Conservation (phyloP, 2,888 invertebrate genomes). For the Sinhomidia bicolor region DNA sequence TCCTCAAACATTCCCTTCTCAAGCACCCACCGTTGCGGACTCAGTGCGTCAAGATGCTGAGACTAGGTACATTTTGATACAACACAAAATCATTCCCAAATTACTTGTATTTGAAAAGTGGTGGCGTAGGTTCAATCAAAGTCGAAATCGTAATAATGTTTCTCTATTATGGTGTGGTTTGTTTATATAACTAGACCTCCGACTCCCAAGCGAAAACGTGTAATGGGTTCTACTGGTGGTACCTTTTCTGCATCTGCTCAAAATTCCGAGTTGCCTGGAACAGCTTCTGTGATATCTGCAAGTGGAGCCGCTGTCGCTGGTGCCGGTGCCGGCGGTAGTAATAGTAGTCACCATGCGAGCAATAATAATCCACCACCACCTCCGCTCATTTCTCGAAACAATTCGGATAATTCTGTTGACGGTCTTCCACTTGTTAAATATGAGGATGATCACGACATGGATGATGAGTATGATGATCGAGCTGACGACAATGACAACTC, state of each 20-base stretch:
- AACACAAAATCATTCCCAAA: no score
- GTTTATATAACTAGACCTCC: constrained; percentile 67
- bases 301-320: constrained; percentile 48
- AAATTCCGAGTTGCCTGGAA: constrained; percentile 72
- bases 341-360: constrained; percentile 46
- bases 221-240: constrained; percentile 58
- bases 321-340: constrained; percentile 4
- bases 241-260: constrained; percentile 69
- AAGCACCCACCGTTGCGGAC: constrained; percentile 34
- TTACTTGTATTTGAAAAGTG: no score
- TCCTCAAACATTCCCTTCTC: constrained; percentile 67
- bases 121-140: neutral
- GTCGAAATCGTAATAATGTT: neutral
- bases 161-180: neutral
- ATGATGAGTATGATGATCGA: constrained; percentile 73
- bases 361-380: constrained; percentile 41
- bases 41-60: constrained; percentile 59
- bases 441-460: constrained; percentile 69
- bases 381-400: constrained; percentile 35
- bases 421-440: constrained; percentile 75
- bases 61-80: constrained; percentile 41
- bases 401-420: constrained; percentile 64
- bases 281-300: constrained; percentile 71
- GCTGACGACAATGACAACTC: constrained; percentile 78
- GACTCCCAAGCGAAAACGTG: constrained; percentile 76